Conservation (phyloP, 2,888 invertebrate genomes). For the Patella pellucida region DNA sequence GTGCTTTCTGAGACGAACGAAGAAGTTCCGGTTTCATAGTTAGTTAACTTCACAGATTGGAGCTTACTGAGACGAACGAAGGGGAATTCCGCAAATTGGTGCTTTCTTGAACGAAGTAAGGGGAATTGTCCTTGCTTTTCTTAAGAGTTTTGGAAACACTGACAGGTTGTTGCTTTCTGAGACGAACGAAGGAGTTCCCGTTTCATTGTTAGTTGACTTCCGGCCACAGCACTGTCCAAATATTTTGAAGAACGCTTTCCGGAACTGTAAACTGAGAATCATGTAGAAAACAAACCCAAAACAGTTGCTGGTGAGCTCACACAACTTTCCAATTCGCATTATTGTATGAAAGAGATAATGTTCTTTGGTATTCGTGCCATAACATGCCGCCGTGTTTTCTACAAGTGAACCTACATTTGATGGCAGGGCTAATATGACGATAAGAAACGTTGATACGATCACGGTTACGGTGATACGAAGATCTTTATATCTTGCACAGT, state of each 20-base stretch:
- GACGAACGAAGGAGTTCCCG: too few relatives aligned
- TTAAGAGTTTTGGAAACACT: too few relatives aligned
- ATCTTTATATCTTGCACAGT: background rate
- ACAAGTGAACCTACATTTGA: slow-evolving; percentile 7
- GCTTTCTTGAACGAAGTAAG: too few relatives aligned
- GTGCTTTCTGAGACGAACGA: too few relatives aligned
- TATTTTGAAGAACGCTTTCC: background rate
- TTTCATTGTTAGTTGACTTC: background rate
- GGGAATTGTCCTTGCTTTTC: too few relatives aligned
- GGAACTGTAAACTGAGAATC: background rate
- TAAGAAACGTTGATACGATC: slow-evolving; percentile 18
- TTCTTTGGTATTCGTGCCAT: slow-evolving; percentile 7
- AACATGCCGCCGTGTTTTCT: background rate
- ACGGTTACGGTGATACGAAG: slow-evolving; percentile 15
- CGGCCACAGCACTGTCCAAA: background rate
- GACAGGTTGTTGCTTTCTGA: too few relatives aligned
- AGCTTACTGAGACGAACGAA: too few relatives aligned
- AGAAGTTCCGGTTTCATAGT: too few relatives aligned
- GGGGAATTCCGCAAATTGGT: too few relatives aligned
- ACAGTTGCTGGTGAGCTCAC: slow-evolving; percentile 2
- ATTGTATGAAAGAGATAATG: slow-evolving; percentile 17
- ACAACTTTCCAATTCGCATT: background rate
- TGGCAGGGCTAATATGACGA: slow-evolving; percentile 15
- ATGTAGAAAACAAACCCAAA: slow-evolving; percentile 14
- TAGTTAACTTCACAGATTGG: too few relatives aligned